Conservation (phyloP, 2,888 invertebrate species). For the Coleophora deauratella region DNA sequence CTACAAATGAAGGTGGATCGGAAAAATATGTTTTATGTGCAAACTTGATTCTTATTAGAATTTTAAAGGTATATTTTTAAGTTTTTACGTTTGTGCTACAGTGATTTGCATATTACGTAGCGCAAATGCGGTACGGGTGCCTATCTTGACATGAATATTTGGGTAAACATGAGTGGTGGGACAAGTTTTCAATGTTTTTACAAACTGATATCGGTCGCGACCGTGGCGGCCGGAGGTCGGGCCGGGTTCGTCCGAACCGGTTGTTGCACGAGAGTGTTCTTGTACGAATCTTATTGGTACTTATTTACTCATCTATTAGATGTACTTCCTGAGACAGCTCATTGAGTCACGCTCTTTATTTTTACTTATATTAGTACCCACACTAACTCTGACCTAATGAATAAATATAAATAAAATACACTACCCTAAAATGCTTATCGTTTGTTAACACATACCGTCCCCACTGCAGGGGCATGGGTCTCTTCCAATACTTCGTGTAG, state of each 20-base stretch:
- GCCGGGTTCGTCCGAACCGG: slow-evolving; percentile 11
- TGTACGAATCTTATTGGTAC: slow-evolving; percentile 33
- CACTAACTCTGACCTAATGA: too few species aligned
- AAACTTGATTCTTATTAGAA: slow-evolving; percentile 21
- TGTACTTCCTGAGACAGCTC: too few species aligned
- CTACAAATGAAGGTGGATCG: slow-evolving; percentile 33
- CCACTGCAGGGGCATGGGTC: too few species aligned
- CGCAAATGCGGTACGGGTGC: too few species aligned
- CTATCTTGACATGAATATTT: background rate
- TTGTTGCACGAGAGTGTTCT: slow-evolving; percentile 15
- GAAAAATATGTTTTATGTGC: slow-evolving; percentile 24
- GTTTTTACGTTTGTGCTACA: background rate
- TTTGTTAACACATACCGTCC: too few species aligned
- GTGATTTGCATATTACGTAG: too few species aligned
- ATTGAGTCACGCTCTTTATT: too few species aligned
- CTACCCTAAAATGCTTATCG: too few species aligned
- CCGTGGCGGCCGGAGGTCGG: background rate
- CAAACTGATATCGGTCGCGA: background rate
- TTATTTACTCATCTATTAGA: background rate
- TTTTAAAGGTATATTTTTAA: slow-evolving; percentile 11
- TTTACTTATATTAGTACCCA: too few species aligned
- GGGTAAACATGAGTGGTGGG: background rate
- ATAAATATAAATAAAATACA: too few species aligned
- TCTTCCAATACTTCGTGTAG: too few species aligned
- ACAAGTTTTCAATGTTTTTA: slow-evolving; percentile 1